Percentiles rank a stretch among this genome's conserved stretches.
Conservation (phyloP, 1,140 invertebrate genomes). For the Drosophila santomea region DNA sequence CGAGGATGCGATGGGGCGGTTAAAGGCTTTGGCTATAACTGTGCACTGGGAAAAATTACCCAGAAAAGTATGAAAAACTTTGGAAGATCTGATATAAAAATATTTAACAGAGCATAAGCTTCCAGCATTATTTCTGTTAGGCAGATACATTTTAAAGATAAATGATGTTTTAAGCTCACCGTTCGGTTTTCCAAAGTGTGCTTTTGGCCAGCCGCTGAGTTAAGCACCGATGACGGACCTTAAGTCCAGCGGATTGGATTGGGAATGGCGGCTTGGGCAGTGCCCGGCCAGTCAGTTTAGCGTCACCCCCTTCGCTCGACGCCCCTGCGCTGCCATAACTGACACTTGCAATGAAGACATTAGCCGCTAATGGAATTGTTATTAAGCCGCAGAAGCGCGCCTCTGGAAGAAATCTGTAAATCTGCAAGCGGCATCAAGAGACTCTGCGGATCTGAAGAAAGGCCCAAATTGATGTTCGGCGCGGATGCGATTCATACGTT, state of each 20-base stretch:
- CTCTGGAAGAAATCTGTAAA: slow-evolving; percentile 28
- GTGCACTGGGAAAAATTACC: slow-evolving; percentile 10
- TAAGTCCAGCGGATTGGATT: slow-evolving; percentile 19
- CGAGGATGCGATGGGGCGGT: slow-evolving; percentile 5
- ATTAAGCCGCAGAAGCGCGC: slow-evolving; percentile 68
- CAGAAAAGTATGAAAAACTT: no score
- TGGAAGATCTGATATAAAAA: neutral
- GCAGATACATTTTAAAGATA: no score
- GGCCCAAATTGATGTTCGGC: slow-evolving; percentile 33
- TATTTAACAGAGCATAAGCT: no score
- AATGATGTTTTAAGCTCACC: neutral
- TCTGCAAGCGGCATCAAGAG: slow-evolving; percentile 1
- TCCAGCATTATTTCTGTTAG: no score
- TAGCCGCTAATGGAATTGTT: slow-evolving; percentile 82
- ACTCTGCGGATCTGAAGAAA: slow-evolving; percentile 20
- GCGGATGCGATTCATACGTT: slow-evolving; percentile 12
- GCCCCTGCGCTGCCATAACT: slow-evolving; percentile 51
- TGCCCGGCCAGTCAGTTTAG: slow-evolving; percentile 70
- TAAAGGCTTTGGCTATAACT: slow-evolving; percentile 34
- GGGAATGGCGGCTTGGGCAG: slow-evolving; percentile 38
- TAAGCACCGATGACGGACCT: slow-evolving; percentile 26
- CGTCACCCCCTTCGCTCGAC: slow-evolving; percentile 44
- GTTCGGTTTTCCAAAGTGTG: slow-evolving; percentile 8
- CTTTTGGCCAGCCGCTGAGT: slow-evolving; percentile 3
- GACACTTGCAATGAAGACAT: slow-evolving; percentile 83